Percentiles rank a stretch among this genome's conserved stretches.
These are phyloP conservation scores for Ptychadena robeensis DNA, from an alignment of 2,797 vertebrate species.

Conservation along the genomic window DNA sequence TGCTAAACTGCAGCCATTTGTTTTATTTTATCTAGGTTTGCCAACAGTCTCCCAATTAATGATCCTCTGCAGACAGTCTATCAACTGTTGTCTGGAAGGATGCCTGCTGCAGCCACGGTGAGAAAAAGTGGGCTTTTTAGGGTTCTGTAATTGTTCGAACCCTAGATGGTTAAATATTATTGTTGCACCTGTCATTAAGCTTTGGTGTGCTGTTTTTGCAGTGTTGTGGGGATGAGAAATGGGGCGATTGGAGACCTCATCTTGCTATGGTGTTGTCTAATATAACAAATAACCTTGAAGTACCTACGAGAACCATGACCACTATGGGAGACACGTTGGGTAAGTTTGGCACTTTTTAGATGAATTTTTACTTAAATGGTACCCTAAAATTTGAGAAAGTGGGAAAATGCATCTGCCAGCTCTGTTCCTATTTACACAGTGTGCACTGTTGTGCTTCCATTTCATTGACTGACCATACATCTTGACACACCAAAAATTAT, in stretches of 20 bases:
- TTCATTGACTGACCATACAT: too few species aligned
- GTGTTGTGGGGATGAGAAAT: conserved; percentile 98
- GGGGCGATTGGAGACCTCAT: conserved; percentile 98
- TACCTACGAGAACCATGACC: conserved; percentile 89
- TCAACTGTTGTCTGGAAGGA: conserved; percentile 97
- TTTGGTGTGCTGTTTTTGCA: conserved; percentile 64
- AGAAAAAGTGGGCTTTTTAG: conserved; percentile 61
- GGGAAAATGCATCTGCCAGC: too few species aligned
- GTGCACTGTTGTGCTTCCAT: too few species aligned
- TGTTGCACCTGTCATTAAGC: too few species aligned
- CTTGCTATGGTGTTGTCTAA: conserved; percentile 97
- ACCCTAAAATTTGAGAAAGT: too few species aligned
- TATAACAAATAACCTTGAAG: conserved; percentile 86
- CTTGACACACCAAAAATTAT: too few species aligned
- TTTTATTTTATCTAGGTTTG: conserved; percentile 80
- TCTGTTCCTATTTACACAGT: too few species aligned
- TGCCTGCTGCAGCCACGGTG: conserved; percentile 95
- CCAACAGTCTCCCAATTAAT: conserved; percentile 98
- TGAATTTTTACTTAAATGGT: too few species aligned
- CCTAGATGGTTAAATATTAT: too few species aligned
- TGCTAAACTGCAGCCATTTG: neutral
- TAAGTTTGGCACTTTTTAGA: conserved; percentile 66
- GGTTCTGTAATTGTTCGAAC: too few species aligned
- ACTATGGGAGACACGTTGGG: conserved; percentile 98
- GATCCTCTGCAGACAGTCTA: conserved; percentile 98